Evolutionary conservation across 2,113 vertebrate species (phyloP).

Genomic region (Willisornis vidua): DNA sequence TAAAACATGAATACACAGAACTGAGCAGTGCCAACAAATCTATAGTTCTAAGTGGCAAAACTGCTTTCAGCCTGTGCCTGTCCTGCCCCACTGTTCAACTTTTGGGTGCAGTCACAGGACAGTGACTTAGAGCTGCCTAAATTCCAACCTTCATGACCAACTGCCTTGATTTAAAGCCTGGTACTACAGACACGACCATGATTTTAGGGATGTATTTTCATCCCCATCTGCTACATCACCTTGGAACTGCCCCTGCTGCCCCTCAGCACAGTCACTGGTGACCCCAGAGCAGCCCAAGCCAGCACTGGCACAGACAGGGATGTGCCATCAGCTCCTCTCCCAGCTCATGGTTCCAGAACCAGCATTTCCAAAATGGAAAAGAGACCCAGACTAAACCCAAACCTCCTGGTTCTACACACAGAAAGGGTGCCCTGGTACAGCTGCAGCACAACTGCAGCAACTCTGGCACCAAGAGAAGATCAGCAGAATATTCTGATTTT

Average conservation of each 20-base stretch:
- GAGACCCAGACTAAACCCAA: neutral
- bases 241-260: rapidly evolving
- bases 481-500: neutral
- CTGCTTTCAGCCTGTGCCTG: neutral
- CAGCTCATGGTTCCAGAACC: neutral
- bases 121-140: neutral
- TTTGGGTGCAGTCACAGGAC: neutral
- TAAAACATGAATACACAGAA: neutral
- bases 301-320: neutral
- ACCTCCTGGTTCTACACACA: neutral
- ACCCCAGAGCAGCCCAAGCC: rapidly evolving
- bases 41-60: neutral
- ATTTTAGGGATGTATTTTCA: neutral
- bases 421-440: neutral
- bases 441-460: neutral
- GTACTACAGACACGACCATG: rapidly evolving
- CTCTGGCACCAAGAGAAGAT: neutral
- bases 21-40: neutral
- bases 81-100: neutral
- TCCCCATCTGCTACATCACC: neutral
- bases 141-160: neutral
- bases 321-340: neutral
- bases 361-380: neutral
- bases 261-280: rapidly evolving
- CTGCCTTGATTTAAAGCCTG: neutral